Percentiles rank a stretch among this genome's conserved stretches.
These are phyloP conservation scores for Tylochromis polylepis DNA, from an alignment of 2,113 vertebrate species.

Conservation along the genomic window DNA sequence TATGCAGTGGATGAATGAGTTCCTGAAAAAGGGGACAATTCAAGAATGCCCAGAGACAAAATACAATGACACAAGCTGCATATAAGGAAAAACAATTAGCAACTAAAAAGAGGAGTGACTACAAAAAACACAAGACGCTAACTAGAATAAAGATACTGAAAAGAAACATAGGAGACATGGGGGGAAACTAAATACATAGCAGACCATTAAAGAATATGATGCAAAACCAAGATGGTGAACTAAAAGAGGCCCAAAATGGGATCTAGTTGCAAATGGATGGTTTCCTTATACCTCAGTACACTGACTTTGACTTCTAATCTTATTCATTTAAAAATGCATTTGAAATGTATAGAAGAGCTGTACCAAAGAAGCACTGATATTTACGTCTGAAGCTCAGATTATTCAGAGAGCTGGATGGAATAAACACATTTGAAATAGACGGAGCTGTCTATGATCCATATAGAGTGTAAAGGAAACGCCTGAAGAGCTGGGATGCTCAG, in stretches of 20 bases:
- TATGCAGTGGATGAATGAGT: background rate
- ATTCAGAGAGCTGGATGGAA: background rate
- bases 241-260: background rate
- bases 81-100: background rate
- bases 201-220: background rate
- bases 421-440: background rate
- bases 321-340: background rate
- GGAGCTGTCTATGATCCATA: constrained; percentile 9
- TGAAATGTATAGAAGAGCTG: background rate
- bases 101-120: background rate
- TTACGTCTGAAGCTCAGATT: background rate
- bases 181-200: background rate
- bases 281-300: background rate
- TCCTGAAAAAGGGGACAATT: background rate
- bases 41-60: background rate
- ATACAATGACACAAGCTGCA: background rate
- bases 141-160: background rate
- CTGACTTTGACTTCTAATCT: background rate
- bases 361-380: background rate
- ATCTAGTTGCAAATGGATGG: background rate
- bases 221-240: background rate
- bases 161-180: background rate
- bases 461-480: constrained; percentile 24
- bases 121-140: background rate
- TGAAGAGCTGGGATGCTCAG: background rate